Conservation (phyloP, 1,140 invertebrate genomes). For the Brachionus paranguensis region DNA sequence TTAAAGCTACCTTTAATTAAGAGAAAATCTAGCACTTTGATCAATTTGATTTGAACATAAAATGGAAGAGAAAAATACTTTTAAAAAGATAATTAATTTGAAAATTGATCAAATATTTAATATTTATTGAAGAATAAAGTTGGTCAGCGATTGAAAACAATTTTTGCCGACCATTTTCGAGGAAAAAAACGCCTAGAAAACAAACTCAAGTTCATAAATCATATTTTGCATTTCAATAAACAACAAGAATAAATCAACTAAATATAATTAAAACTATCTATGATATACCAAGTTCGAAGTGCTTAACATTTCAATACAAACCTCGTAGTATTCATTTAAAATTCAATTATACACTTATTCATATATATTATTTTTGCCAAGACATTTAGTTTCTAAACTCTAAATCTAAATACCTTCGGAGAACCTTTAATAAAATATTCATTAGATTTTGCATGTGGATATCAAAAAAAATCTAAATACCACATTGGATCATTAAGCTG, state of each 20-base stretch:
- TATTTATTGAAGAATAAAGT: background rate
- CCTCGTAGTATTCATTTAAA: background rate
- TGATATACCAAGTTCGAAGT: background rate
- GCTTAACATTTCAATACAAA: constrained; percentile 3
- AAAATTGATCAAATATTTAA: background rate
- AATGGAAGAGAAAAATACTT: background rate
- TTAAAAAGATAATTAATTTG: background rate
- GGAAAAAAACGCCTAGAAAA: background rate
- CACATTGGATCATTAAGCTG: background rate
- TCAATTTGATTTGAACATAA: background rate
- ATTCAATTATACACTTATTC: background rate
- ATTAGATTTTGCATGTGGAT: constrained; percentile 8
- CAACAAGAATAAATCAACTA: background rate
- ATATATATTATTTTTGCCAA: background rate
- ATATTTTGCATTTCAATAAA: constrained; percentile 10
- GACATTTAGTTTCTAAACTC: background rate
- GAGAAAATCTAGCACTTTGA: background rate
- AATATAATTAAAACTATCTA: background rate
- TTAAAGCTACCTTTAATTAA: constrained; percentile 16
- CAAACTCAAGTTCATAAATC: background rate
- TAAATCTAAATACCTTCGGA: background rate
- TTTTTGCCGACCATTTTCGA: background rate
- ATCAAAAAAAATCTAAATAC: background rate
- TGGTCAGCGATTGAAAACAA: background rate
- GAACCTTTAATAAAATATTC: background rate